Evolutionary conservation across 2,888 invertebrate genomes (phyloP).

Genomic region (Tenthredo livida): DNA sequence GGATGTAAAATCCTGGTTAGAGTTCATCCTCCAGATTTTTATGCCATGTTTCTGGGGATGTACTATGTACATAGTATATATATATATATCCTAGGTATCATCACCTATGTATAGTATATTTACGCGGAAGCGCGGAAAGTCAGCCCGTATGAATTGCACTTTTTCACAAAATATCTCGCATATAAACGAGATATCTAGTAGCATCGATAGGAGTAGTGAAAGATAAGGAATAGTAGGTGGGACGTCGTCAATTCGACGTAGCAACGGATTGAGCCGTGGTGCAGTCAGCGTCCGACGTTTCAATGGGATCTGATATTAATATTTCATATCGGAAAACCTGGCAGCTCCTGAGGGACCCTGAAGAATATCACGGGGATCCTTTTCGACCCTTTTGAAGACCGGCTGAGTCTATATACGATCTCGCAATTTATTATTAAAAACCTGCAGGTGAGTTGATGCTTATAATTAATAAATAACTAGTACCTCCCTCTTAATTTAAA

Average conservation of each 20-base stretch:
- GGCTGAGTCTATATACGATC: background rate
- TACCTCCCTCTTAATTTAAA: constrained; percentile 16
- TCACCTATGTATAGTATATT: constrained; percentile 23
- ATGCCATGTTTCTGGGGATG: background rate
- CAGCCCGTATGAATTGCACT: constrained; percentile 14
- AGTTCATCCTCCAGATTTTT: constrained; percentile 33
- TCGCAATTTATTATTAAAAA: constrained; percentile 28
- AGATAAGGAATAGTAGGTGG: background rate
- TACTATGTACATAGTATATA: background rate
- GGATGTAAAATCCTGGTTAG: background rate
- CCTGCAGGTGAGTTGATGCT: background rate
- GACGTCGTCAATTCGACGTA: constrained; percentile 4
- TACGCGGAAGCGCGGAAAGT: background rate
- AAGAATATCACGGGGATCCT: background rate
- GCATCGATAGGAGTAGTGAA: background rate
- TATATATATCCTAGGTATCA: background rate
- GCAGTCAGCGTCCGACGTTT: constrained; percentile 27
- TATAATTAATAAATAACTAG: constrained; percentile 34
- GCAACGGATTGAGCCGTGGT: constrained; percentile 14
- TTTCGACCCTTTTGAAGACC: background rate
- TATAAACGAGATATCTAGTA: constrained; percentile 43
- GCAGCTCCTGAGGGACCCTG: constrained; percentile 11
- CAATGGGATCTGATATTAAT: constrained; percentile 45
- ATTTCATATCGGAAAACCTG: constrained; percentile 45
- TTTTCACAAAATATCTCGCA: constrained; percentile 37